Conservation (phyloP, 2,797 vertebrate species). For the Liparis tanakae region DNA sequence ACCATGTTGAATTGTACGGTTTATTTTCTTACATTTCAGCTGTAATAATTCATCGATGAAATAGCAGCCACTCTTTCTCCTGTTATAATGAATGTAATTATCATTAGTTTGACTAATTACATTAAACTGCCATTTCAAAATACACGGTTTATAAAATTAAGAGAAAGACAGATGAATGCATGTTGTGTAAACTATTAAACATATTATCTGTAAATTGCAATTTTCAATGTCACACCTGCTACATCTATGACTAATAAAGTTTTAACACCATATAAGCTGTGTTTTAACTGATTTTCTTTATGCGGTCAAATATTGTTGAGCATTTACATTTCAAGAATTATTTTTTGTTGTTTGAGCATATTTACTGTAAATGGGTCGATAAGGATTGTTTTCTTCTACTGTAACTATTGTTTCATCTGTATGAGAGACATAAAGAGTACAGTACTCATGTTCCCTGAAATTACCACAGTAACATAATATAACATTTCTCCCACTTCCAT, state of each 20-base stretch:
- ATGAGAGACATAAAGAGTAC: not conserved
- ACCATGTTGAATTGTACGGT: slow-evolving; percentile 21
- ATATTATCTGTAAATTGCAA: slow-evolving; percentile 13
- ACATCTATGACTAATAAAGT: slow-evolving; percentile 52
- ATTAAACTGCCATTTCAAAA: slow-evolving; percentile 4
- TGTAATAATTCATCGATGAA: slow-evolving; percentile 6
- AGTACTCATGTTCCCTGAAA: slow-evolving; percentile 3
- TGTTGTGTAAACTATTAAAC: not conserved
- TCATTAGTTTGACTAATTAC: slow-evolving; percentile 5
- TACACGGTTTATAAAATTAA: not conserved
- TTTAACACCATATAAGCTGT: slow-evolving; percentile 30
- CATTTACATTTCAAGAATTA: not conserved
- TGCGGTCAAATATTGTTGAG: not conserved
- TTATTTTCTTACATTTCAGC: slow-evolving; percentile 40
- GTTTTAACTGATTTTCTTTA: slow-evolving; percentile 40
- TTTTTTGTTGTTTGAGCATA: not conserved
- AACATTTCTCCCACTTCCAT: slow-evolving; percentile 5
- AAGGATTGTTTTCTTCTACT: not conserved
- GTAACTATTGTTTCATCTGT: slow-evolving; percentile 2
- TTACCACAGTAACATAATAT: slow-evolving; percentile 12
- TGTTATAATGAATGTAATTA: slow-evolving; percentile 7
- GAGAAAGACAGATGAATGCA: slow-evolving; percentile 12
- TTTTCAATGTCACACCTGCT: slow-evolving; percentile 30
- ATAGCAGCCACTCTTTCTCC: not conserved
- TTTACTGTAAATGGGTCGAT: not conserved